Conservation (phyloP, 2,888 invertebrate species). For the Chymomyza caudatula region DNA sequence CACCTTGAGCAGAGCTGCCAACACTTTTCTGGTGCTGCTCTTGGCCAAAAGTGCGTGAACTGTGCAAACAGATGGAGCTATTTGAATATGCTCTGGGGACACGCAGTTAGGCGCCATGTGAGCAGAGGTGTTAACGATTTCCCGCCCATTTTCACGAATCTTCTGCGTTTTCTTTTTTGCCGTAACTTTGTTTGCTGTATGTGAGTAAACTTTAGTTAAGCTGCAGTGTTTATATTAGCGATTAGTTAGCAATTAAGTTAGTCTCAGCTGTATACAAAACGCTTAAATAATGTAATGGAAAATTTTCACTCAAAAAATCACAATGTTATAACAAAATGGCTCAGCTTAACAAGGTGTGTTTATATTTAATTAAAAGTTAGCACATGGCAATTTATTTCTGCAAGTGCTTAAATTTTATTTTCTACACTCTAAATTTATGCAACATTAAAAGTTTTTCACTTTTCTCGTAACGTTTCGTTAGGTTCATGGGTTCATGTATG, state of each 20-base stretch:
- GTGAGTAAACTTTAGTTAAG: slow-evolving; percentile 17
- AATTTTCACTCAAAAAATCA: background rate
- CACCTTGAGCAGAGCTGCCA: background rate
- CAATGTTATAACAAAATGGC: background rate
- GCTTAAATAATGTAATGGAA: background rate
- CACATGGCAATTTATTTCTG: background rate
- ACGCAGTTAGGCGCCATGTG: background rate
- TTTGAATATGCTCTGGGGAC: background rate
- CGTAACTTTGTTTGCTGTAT: background rate
- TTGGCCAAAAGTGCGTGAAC: background rate
- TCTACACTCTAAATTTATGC: background rate
- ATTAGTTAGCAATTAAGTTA: background rate
- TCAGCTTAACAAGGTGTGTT: background rate
- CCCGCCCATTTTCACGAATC: background rate
- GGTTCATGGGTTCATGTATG: background rate
- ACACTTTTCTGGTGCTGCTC: background rate
- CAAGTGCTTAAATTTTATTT: background rate
- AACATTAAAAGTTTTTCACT: background rate
- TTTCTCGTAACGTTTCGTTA: background rate
- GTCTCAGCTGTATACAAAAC: background rate
- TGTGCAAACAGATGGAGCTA: background rate
- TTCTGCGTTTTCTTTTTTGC: background rate
- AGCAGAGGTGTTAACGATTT: background rate
- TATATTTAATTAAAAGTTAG: background rate
- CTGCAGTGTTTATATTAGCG: slow-evolving; percentile 26